Conservation (phyloP, 1,140 invertebrate species). For the Tribolium castaneum region DNA sequence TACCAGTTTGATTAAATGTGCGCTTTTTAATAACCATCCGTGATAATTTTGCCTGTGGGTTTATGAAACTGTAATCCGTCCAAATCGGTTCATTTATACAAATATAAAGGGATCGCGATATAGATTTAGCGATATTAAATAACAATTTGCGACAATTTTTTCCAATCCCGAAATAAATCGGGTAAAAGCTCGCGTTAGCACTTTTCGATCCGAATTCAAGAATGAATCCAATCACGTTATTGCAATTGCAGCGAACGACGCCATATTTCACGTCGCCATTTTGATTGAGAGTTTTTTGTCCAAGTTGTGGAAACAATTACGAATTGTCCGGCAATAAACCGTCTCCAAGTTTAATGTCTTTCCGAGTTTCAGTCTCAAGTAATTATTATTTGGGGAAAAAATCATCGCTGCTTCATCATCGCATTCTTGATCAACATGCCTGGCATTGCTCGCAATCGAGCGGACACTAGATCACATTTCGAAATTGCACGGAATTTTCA, state of each 20-base stretch:
- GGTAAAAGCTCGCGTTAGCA: not conserved
- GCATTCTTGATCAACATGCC: not conserved
- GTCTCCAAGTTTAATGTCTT: not conserved
- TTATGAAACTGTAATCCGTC: too few species aligned
- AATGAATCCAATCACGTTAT: not conserved
- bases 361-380: not conserved
- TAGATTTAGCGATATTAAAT: too few species aligned
- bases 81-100: too few species aligned
- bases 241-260: not conserved
- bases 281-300: not conserved
- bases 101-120: too few species aligned
- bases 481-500: not conserved
- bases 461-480: not conserved
- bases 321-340: not conserved
- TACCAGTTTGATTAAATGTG: too few species aligned
- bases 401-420: not conserved
- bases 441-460: not conserved
- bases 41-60: too few species aligned
- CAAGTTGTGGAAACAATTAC: not conserved
- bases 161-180: not conserved
- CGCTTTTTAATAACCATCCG: too few species aligned
- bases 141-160: too few species aligned
- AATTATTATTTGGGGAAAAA: not conserved
- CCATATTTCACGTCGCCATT: not conserved
- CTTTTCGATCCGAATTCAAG: not conserved